These are phyloP conservation scores for Halocynthia aurantium DNA, from an alignment of 23 tunicate species.

Conservation along the genomic window DNA sequence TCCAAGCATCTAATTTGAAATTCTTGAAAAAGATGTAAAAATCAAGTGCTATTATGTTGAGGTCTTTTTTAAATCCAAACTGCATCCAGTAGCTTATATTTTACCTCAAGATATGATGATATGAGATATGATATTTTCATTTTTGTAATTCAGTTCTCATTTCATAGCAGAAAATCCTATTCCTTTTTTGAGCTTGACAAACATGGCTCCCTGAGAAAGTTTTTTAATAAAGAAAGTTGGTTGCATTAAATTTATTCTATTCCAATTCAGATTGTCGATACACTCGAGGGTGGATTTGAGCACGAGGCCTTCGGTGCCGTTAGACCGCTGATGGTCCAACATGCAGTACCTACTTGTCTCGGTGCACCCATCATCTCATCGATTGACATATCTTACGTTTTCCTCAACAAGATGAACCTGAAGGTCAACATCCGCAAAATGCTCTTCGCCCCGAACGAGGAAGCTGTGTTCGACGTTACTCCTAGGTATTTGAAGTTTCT, in stretches of 20 bases:
- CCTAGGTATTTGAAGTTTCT: background rate
- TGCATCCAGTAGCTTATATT: too few relatives aligned
- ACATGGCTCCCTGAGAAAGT: background rate
- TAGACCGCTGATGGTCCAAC: conserved; percentile 6
- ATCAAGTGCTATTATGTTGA: too few relatives aligned
- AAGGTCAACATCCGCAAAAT: background rate
- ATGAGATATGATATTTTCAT: too few relatives aligned
- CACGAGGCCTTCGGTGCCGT: background rate
- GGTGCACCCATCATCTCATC: conserved; percentile 15
- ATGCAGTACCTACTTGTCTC: conserved; percentile 16
- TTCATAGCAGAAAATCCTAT: too few relatives aligned
- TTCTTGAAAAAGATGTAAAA: too few relatives aligned
- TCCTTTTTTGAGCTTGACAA: too few relatives aligned
- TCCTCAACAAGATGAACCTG: background rate
- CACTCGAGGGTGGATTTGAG: conserved; percentile 1
- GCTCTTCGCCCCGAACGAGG: background rate
- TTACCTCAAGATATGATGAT: too few relatives aligned
- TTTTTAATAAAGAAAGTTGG: background rate
- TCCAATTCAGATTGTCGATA: background rate
- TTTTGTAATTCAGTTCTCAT: too few relatives aligned
- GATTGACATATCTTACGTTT: conserved; percentile 10
- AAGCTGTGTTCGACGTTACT: background rate
- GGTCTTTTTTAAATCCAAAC: too few relatives aligned
- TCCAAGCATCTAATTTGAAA: too few relatives aligned
- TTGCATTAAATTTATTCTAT: background rate